Evolutionary conservation across 2,888 invertebrate genomes (phyloP), one percentile per base, ranked within the genome.

Genomic region (Protonemura montana): DNA sequence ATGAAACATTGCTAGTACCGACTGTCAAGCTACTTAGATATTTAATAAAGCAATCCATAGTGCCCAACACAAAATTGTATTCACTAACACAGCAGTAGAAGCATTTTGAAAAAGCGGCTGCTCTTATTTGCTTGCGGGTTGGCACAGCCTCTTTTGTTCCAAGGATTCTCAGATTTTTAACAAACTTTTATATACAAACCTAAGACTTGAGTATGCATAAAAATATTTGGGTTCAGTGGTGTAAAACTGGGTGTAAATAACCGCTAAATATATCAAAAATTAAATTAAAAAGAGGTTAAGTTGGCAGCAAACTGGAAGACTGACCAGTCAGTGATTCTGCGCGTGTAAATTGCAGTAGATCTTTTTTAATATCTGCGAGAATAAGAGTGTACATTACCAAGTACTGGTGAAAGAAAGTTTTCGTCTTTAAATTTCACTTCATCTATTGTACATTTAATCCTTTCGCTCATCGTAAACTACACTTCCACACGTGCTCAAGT

Each of bases 221-320:
- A 41, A 77, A 77, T 25, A 3, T 3, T 77, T 77, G 21, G n/a
- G 21, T 77, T 77, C 26, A 26, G 77, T 7, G 7, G 5, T 26
- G 21, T 77, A 6, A 77, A 77, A 6, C 6, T 6, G 77, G 7
- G 77, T 7, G 7, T 25, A 7, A 7, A 77, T 77, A 77, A 77
- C 77, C 77, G n/a, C 77, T 77, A 77, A 77, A 77, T 26, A 6
- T 77, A n/a, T n/a, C n/a, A 59, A 41, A 41, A 41, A 13, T 41
- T 41, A 13, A 41, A 41, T 7, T 41, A n/a, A 41, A 59, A 21
- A 16, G 16, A 59, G 59, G 59, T 59, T 59, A 59, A 59, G 59
- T 59, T 59, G 59, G 59, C 21, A 59, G 21, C 2, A 10, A 21
- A 10, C 59, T 59, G 59, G 16, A 59, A 59, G 59, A 59, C 16